Percentiles rank a stretch among this genome's conserved stretches.
Evolutionary conservation across 1,140 invertebrate species (phyloP).

Genomic region (Brachionus paranguensis): DNA sequence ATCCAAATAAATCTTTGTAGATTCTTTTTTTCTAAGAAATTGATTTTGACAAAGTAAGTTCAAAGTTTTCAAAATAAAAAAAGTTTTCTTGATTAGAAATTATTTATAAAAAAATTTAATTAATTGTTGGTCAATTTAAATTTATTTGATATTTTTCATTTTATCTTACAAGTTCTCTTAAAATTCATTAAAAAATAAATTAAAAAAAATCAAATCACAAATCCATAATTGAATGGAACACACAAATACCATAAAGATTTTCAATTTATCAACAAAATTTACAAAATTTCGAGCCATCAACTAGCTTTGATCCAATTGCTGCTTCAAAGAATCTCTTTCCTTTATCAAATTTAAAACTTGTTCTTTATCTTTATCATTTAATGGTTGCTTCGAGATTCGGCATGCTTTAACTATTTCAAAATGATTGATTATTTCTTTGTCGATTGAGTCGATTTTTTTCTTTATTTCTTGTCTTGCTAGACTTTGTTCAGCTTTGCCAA

Average conservation of each 20-base stretch:
- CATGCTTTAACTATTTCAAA: background rate
- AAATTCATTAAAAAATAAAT: background rate
- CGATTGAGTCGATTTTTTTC: background rate
- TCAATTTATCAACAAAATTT: background rate
- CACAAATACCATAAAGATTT: background rate
- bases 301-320: background rate
- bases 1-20: no score
- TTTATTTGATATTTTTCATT: background rate
- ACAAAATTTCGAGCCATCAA: background rate
- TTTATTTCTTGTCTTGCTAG: slow-evolving; percentile 3
- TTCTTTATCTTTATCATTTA: slow-evolving; percentile 21
- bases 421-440: background rate
- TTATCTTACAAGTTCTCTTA: background rate
- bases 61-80: no score
- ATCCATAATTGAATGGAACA: background rate
- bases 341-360: background rate
- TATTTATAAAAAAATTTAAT: no score
- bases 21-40: no score
- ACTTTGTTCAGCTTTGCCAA: background rate
- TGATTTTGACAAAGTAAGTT: no score
- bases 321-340: slow-evolving; percentile 11
- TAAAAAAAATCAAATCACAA: background rate
- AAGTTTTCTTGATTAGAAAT: no score
- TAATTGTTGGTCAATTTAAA: background rate
- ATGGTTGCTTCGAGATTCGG: background rate